A percentile compares a stretch with the other conserved stretches of the same genome.
phyloP scores from a whole-genome alignment of 2,888 invertebrate species.

The Watsonalla cultraria region DNA sequence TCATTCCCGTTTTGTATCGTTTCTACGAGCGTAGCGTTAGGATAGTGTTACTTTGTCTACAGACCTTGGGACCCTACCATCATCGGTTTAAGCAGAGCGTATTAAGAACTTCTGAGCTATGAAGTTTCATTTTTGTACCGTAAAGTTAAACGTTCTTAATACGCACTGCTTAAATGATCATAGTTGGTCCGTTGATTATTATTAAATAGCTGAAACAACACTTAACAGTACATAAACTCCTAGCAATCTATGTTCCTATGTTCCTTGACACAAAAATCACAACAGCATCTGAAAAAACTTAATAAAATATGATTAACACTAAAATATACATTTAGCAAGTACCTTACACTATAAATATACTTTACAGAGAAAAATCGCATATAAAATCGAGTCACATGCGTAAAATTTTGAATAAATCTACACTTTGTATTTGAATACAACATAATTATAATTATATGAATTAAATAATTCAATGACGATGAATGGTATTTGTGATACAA shows the following conservation, averaged over 20 bases:
- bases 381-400: conserved; percentile 43
- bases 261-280: conserved; percentile 31
- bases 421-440: conserved; percentile 17
- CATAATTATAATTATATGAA: conserved; percentile 14
- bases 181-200: too few relatives aligned
- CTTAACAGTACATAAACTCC: too few relatives aligned
- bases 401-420: conserved; percentile 29
- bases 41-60: too few relatives aligned
- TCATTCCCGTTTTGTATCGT: too few relatives aligned
- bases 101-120: too few relatives aligned
- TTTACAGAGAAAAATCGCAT: conserved; percentile 57
- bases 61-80: too few relatives aligned
- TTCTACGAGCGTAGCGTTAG: too few relatives aligned
- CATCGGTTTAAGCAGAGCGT: too few relatives aligned
- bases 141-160: too few relatives aligned
- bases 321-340: conserved; percentile 58
- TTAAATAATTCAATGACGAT: conserved; percentile 5
- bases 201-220: too few relatives aligned
- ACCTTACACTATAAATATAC: conserved; percentile 52
- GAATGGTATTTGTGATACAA: not conserved
- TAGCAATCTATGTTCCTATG: not conserved
- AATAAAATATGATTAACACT: conserved; percentile 34
- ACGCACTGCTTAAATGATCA: too few relatives aligned
- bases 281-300: conserved; percentile 32
- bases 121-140: too few relatives aligned